Base-by-base conservation (phyloP, 2,113 vertebrate species). In the Daphoenositta chrysoptera region DNA sequence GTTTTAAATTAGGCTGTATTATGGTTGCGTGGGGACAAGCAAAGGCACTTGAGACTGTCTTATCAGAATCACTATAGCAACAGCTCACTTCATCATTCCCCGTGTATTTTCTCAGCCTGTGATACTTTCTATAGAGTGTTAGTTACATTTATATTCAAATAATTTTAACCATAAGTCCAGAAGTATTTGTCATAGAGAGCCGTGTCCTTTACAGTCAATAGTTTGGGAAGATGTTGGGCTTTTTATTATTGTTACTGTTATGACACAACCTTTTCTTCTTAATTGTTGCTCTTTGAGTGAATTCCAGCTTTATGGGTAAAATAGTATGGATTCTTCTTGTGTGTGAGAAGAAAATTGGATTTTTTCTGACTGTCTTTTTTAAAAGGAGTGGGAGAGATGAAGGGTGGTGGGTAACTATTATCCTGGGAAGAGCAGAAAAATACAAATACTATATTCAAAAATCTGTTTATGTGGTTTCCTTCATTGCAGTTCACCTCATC, bases 1-100 rank as follows among this genome's bases (percentile, higher is more conserved):
- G 35, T 93, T 97, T 95, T 93, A 96, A 97, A 94, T 96, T 90
- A 85, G 51, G 78, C 56, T 94, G 92, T 45, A 51, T 72, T 95
- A 15, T 93, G 58, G 35, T 95, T 95, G 31, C 75, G 66, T 70
- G 53, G 83, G 90, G 58, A 86, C 61, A 87, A 69, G 54, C 57
- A 92, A 84, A 90, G 78, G 58, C 91, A 78, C 69, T 83, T 83
- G 93, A 97, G 96, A 97, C 93, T 94, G 86, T 98, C 94, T 96
- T 83, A 83, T 64, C 92, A 53, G 92, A 83, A 96, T 98, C 97
- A 91, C 98, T 97, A 93, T 98, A 97, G 98, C 97, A 99, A 98
- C 98, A 97, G 94, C 97, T 98, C 92, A 96, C 91, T 83, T 94
- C 94, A 95, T 97, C 91, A 88, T 89, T 96, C 89, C 87, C 92